Evolutionary conservation across 1,140 invertebrate species (phyloP).

Genomic region (Hestina assimilis): DNA sequence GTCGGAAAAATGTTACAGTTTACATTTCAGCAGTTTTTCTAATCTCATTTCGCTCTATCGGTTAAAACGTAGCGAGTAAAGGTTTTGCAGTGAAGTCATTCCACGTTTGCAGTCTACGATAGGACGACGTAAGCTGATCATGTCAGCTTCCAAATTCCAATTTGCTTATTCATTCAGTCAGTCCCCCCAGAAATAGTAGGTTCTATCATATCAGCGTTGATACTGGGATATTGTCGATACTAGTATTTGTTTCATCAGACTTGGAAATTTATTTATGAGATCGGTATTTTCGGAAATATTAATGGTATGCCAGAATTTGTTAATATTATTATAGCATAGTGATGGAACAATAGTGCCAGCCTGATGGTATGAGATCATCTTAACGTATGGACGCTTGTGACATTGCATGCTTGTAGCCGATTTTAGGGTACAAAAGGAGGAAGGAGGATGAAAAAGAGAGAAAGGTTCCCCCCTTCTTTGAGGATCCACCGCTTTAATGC

Average conservation of each 20-base stretch:
- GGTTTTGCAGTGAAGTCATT: constrained; percentile 13
- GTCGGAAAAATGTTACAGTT: too few species aligned
- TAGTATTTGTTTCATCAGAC: background rate
- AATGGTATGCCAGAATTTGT: background rate
- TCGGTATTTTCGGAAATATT: background rate
- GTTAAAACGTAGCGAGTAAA: background rate
- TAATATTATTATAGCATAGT: background rate
- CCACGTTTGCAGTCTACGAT: constrained; percentile 12
- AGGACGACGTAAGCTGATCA: constrained; percentile 19
- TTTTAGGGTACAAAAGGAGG: too few species aligned
- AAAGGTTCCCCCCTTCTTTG: too few species aligned
- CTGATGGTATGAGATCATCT: too few species aligned
- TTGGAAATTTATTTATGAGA: background rate
- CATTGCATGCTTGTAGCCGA: too few species aligned
- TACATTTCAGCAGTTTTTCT: background rate
- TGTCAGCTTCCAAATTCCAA: constrained; percentile 25
- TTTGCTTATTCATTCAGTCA: constrained; percentile 29
- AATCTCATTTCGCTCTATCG: background rate
- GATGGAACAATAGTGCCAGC: too few species aligned
- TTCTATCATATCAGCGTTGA: background rate
- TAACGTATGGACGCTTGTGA: too few species aligned
- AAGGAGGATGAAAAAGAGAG: too few species aligned
- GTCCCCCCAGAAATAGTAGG: constrained; percentile 4
- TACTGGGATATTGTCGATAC: background rate
- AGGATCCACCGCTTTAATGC: too few species aligned